Evolutionary conservation across 2,797 vertebrate species (phyloP), one percentile per base, ranked within the genome.

Genomic region (Cephalopachus bancanus): DNA sequence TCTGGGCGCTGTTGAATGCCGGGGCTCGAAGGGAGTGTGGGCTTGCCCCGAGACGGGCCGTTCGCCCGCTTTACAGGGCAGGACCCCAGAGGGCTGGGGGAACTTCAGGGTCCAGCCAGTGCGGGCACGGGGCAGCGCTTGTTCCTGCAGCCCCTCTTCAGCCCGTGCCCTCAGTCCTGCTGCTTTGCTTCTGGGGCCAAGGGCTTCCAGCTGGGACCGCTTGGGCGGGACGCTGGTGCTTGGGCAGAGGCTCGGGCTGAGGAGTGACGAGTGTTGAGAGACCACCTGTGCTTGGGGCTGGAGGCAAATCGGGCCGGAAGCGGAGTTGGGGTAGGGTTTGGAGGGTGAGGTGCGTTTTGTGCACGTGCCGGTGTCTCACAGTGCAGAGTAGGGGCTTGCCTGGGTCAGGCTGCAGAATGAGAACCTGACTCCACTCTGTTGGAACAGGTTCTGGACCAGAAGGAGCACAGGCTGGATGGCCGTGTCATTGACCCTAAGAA

Each of bases 401-500:
- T 3, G 84, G 17, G 69, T 98, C 72, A 96, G 75, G 3, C 12
- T 95, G 53, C 75, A 44, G n/a, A 78, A 55, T 94, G 79, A 67
- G n/a, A 88, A 22, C 10, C 74, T 67, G 93, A 91, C 20, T 95
- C 33, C 67, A 26, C 96, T 98, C 24, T 95, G 49, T 89, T 91
- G 86, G 57, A 96, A 94, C 97, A 99, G 99, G 99, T 99, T 94
- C 98, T 99, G 97, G 99, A 99, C 96, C 99, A 99, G 98, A 99
- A 99, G 96, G 99, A 99, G 97, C 99, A 99, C 98, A 99, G 99
- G 96, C 98, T 99, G 98, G 99, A 99, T 93, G 99, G 99, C 17
- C 98, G 99, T 97, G 99, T 99, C 92, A 99, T 99, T 90, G 99
- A 99, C 97, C 99, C 99, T 62, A 99, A 99, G 98, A 99, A 99